Conservation (phyloP, 2,888 invertebrate genomes). For the Ichneumon xanthorius region DNA sequence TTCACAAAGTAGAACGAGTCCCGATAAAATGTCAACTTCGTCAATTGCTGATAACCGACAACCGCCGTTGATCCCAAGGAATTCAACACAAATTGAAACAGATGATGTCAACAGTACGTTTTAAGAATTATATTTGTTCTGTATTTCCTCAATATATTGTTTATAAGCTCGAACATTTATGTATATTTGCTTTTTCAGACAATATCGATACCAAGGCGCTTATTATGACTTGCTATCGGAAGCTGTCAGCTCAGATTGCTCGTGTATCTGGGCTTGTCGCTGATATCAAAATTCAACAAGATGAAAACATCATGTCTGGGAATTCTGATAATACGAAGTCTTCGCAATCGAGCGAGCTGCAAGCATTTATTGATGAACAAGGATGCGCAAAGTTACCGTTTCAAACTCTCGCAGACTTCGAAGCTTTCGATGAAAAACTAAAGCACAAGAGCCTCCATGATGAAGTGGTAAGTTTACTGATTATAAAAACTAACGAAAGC, state of each 20-base stretch:
- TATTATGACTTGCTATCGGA: neutral
- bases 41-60: too few relatives aligned
- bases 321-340: neutral
- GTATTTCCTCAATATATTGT: too few relatives aligned
- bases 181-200: neutral
- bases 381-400: neutral
- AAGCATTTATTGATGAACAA: neutral
- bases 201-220: constrained; percentile 1
- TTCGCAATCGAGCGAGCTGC: neutral
- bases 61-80: too few relatives aligned
- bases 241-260: neutral
- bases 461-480: neutral
- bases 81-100: too few relatives aligned
- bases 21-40: too few relatives aligned
- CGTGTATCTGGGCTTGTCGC: neutral
- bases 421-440: neutral
- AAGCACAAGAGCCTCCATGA: neutral
- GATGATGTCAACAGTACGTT: too few relatives aligned
- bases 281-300: neutral
- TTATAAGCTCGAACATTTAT: too few relatives aligned
- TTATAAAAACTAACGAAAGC: neutral
- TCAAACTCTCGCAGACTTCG: too few relatives aligned
- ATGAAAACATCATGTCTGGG: neutral
- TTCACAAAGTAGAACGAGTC: too few relatives aligned
- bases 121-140: too few relatives aligned